Conservation (phyloP, 2,797 vertebrate species). For the Myotis myotis region DNA sequence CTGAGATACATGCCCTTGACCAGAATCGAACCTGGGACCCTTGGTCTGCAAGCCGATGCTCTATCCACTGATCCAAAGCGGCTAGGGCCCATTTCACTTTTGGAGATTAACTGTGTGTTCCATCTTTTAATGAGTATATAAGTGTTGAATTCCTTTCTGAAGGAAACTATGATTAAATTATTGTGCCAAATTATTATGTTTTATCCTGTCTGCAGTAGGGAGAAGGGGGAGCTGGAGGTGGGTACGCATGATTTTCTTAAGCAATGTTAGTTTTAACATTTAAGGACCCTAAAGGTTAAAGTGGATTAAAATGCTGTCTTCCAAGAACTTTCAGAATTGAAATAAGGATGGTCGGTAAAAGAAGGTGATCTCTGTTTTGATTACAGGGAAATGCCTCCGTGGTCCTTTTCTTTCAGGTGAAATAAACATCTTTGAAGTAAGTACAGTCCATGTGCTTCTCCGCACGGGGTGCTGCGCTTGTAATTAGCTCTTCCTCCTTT, state of each 20-base stretch:
- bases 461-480: constrained; percentile 48
- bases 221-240: not conserved
- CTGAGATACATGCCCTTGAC: no score
- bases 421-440: constrained; percentile 76
- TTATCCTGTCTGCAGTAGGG: constrained; percentile 1
- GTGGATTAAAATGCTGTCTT: constrained; percentile 52
- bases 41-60: no score
- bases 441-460: constrained; percentile 72
- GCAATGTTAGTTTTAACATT: constrained; percentile 51
- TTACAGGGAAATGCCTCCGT: constrained; percentile 65
- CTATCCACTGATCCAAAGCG: no score
- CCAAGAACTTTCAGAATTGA: constrained; percentile 23
- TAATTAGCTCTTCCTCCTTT: constrained; percentile 71
- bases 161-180: constrained; percentile 44
- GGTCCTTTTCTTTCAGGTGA: constrained; percentile 52
- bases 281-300: constrained; percentile 69
- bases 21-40: no score
- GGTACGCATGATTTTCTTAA: constrained; percentile 25
- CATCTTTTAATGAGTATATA: constrained; percentile 30
- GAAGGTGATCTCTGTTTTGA: constrained; percentile 62
- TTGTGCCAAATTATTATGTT: constrained; percentile 45
- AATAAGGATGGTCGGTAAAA: constrained; percentile 59
- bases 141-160: not conserved
- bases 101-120: constrained; percentile 55
- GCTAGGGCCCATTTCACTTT: not conserved